Conservation (phyloP, 2,888 invertebrate species). For the Linyphia triangularis region DNA sequence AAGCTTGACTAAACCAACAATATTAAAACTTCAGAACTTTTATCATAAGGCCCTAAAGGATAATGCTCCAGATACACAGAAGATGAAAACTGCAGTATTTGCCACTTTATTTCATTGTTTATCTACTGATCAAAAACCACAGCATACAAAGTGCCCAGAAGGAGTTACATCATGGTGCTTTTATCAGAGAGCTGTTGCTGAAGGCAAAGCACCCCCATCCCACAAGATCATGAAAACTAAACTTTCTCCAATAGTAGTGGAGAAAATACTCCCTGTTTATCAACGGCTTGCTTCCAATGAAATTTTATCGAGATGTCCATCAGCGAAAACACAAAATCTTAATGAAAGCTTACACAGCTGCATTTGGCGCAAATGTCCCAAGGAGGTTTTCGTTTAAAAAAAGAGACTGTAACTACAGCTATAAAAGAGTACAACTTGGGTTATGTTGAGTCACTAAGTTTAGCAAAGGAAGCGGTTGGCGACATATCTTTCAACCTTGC, state of each 20-base stretch:
- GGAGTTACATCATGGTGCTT: not conserved
- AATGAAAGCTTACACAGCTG: not conserved
- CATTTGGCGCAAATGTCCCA: not conserved
- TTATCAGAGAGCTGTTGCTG: not conserved
- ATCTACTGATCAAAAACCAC: not conserved
- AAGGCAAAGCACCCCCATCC: not conserved
- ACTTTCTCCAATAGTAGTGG: not conserved
- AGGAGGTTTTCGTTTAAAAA: too few relatives aligned
- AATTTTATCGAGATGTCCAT: not conserved
- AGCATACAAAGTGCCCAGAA: not conserved
- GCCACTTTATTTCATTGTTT: too few relatives aligned
- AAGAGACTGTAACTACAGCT: too few relatives aligned
- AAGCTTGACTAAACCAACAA: not conserved
- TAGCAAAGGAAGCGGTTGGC: too few relatives aligned
- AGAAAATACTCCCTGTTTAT: not conserved
- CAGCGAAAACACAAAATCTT: not conserved
- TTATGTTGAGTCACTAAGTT: too few relatives aligned
- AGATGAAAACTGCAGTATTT: too few relatives aligned
- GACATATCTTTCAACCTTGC: too few relatives aligned
- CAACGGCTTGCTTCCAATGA: not conserved
- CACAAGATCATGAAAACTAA: not conserved
- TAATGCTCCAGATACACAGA: not conserved
- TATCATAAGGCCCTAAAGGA: not conserved
- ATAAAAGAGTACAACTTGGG: too few relatives aligned
- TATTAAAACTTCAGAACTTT: not conserved